Base-by-base conservation (phyloP, 2,113 vertebrate genomes). In the Anhinga anhinga region DNA sequence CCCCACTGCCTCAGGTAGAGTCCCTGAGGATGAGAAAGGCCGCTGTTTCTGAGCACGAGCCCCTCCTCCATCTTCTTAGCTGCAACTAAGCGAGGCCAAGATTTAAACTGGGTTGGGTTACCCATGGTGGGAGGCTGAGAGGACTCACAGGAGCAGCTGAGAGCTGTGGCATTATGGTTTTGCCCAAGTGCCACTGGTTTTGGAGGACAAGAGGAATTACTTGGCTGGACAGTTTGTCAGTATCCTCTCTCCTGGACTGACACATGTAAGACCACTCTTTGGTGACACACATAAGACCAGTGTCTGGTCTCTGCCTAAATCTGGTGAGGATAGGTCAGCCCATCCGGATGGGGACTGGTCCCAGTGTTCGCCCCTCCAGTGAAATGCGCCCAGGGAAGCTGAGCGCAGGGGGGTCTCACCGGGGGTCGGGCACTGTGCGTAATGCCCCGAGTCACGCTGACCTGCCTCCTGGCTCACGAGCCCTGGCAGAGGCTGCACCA, bases 361-460 rank as follows among this genome's bases (percentile, higher is more conserved):
- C 62, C 86, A 71, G 10, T 2, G 13, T 36, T 61, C 4, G 2
- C 6, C 36, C 11, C 50, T 85, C 56, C 66, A 61, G 56, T 9
- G 34, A 79, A 88, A 85, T 1, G 4, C 0, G 0, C n/a, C 7
- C 0, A 0, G 18, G 47, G 32, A 73, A 67, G n/a, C 32, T 58
- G 70, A 65, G 58, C 10, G 6, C 0, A 45, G 0, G 14, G 14
- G 21, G 18, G 10, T 40, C 29, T 70, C 6, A 4, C 26, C 42
- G 59, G 52, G 22, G 34, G 23, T 17, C 2, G 1, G 59, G 36
- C 2, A 1, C 32, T 59, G 50, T 44, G 49, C 4, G 3, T 34
- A 62, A n/a, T 22, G 32, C 25, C 15, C 32, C 1, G 1, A 36
- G 27, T 18, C 6, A 1, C 10, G 49, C 38, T 74, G 44, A 62